Evolutionary conservation across 2,888 invertebrate genomes (phyloP), one percentile per base, ranked within the genome.

Genomic region (Caenorhabditis doughertyi): DNA sequence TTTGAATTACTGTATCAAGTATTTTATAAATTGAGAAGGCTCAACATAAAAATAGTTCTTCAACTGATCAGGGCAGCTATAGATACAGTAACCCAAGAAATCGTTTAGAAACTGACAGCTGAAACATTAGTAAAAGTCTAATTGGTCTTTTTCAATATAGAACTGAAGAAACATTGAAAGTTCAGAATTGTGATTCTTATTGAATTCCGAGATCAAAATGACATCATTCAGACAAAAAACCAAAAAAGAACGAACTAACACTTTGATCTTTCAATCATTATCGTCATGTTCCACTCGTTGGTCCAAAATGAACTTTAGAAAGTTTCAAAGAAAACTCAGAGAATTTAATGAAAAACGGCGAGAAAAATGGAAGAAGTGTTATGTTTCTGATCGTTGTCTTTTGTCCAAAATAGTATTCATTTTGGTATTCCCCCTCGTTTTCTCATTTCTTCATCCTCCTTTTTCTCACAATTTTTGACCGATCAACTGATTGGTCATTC

Each of bases 401-500:
- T 73, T 62, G 72, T 73, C 72, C 51, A 42, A 56, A 70, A 47
- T 47, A 47, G 56, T 56, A 70, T 29, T 29, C 62, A 47, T 25
- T 62, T 47, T 55, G 55, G 55, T 55, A 42, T 29, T 35, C 42
- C 53, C 11, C 39, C 29, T 5, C n/a, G 44, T 21, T n/a, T n/a
- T 42, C 5, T 39, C 62, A 1, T 3, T 62, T 13, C 60, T 9
- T 7, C 32, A 32, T 13, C 47, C 35, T 8, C 18, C 7, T 35
- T 51, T 62, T 27, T 23, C 60, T 51, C 53, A 44, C 25, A 60
- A 47, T 56, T 55, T 79, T 81, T 81, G 81, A 81, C 81, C 81
- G 81, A 81, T 81, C 81, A 81, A 81, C 70, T 53, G 74, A 81
- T 73, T 81, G 81, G 74, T 81, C 81, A 74, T 53, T 76, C 67